Evolutionary conservation across 2,888 invertebrate genomes (phyloP).

Genomic region (Agrotis ipsilon): DNA sequence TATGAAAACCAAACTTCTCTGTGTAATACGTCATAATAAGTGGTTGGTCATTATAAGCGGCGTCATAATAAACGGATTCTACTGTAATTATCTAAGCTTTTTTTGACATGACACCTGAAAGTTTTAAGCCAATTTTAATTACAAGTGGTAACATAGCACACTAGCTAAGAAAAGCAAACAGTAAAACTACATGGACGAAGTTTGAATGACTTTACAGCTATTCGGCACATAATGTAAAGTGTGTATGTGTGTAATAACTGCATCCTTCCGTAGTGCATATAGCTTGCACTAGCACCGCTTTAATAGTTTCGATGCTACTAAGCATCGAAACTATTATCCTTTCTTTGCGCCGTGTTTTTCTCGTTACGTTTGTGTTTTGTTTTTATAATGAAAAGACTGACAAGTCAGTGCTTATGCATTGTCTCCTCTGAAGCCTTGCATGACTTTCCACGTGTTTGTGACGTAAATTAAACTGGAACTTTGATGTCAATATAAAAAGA

Average conservation of each 20-base stretch:
- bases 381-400: background rate
- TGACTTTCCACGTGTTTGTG: too few relatives aligned
- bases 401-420: too few relatives aligned
- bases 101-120: background rate
- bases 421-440: too few relatives aligned
- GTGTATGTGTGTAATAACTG: conserved; percentile 28
- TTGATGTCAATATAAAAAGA: too few relatives aligned
- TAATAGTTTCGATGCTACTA: too few relatives aligned
- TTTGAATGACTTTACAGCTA: conserved; percentile 52
- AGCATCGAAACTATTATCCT: background rate
- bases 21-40: too few relatives aligned
- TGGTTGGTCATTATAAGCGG: too few relatives aligned
- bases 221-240: conserved; percentile 17
- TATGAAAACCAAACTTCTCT: too few relatives aligned
- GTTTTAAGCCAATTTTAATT: background rate
- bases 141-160: conserved; percentile 21
- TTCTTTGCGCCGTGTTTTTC: too few relatives aligned
- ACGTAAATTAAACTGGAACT: too few relatives aligned
- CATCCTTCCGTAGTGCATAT: conserved; percentile 33
- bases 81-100: too few relatives aligned
- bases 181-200: conserved; percentile 36
- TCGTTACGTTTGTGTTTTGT: background rate
- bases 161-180: conserved; percentile 24
- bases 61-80: too few relatives aligned
- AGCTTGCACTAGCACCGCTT: conserved; percentile 13